Conservation (phyloP, 2,888 invertebrate species). For the Chymomyza procnemis region DNA sequence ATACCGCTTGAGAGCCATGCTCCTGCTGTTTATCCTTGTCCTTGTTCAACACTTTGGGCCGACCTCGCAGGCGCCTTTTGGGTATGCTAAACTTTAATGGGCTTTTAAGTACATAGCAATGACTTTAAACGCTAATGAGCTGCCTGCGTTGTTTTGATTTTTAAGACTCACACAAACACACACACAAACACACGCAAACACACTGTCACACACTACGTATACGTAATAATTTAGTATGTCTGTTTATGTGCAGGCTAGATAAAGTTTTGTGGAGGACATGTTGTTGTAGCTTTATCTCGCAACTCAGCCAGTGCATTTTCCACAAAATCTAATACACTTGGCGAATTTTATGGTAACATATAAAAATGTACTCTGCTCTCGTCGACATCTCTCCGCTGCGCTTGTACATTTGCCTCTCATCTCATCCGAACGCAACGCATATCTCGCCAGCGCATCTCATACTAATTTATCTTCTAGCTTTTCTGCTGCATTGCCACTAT, state of each 20-base stretch:
- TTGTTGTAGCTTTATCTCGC: slow-evolving; percentile 14
- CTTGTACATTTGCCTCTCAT: too few species aligned
- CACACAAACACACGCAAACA: not conserved
- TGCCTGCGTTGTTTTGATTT: slow-evolving; percentile 33
- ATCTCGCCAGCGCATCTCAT: too few species aligned
- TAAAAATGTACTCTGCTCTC: too few species aligned
- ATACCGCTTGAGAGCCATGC: not conserved
- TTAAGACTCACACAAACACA: slow-evolving; percentile 20
- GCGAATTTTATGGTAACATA: too few species aligned
- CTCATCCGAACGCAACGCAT: too few species aligned
- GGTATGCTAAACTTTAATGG: slow-evolving; percentile 30
- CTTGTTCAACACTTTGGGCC: not conserved
- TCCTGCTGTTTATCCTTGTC: not conserved
- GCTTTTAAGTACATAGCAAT: slow-evolving; percentile 22
- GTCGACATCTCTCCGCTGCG: too few species aligned
- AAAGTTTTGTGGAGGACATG: slow-evolving; percentile 45
- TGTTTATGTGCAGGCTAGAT: not conserved
- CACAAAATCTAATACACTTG: too few species aligned
- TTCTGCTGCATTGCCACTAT: too few species aligned
- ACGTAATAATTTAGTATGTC: not conserved
- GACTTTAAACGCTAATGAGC: slow-evolving; percentile 36
- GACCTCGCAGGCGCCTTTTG: not conserved
- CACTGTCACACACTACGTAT: not conserved
- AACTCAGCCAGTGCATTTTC: not conserved
- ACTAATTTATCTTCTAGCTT: too few species aligned